Percentiles rank a stretch among this genome's conserved stretches.
Conservation (phyloP, 2,888 invertebrate genomes). For the Gerris lacustris region DNA sequence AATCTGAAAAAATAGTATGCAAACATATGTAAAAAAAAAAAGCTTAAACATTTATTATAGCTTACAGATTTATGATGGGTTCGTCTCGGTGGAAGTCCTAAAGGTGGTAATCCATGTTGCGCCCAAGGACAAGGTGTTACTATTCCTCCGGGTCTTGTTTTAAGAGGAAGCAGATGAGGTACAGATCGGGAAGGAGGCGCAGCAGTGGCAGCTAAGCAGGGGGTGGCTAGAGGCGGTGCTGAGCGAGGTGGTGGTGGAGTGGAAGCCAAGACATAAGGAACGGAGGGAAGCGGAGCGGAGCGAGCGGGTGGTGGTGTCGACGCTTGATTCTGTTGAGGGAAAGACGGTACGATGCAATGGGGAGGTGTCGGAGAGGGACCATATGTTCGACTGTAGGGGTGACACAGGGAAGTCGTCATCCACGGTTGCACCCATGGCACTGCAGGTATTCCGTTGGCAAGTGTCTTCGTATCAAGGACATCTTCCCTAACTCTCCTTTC, state of each 20-base stretch:
- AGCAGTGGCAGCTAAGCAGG: background rate
- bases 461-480: background rate
- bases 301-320: slow-evolving; percentile 9
- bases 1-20: too few relatives aligned
- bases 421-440: slow-evolving; percentile 1
- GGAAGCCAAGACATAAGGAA: background rate
- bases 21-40: too few relatives aligned
- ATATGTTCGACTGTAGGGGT: background rate
- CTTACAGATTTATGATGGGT: slow-evolving; percentile 8
- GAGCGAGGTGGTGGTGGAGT: background rate
- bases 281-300: slow-evolving; percentile 15
- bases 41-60: too few relatives aligned
- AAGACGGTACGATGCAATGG: background rate
- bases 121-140: slow-evolving; percentile 31
- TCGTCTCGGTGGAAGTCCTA: slow-evolving; percentile 19
- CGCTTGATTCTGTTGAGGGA: background rate
- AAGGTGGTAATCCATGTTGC: slow-evolving; percentile 21
- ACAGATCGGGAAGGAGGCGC: slow-evolving; percentile 13
- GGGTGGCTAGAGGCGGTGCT: background rate
- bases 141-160: slow-evolving; percentile 25
- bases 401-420: background rate
- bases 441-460: background rate
- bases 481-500: background rate
- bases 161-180: background rate
- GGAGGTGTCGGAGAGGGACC: background rate